Base-by-base conservation (phyloP, 2,113 vertebrate genomes). In the Argyrosomus japonicus region DNA sequence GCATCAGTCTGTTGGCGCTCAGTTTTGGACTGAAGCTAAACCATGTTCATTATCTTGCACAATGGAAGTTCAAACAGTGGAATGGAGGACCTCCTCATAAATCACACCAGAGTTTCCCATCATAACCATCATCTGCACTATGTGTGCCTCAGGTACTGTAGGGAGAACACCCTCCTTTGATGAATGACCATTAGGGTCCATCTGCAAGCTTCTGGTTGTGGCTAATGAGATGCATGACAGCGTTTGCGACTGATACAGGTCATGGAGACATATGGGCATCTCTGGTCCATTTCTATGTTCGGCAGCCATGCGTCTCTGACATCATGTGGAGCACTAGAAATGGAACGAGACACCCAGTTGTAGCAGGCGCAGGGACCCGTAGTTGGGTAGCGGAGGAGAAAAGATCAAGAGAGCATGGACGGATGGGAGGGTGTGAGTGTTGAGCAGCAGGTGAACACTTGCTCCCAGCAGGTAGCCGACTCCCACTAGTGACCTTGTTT, bases 171-270 rank as follows among this genome's bases (percentile, higher is more conserved):
- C 29, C 21, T 43, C 5, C 6, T 74, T 79, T 90, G 88, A 90
- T 90, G 80, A 88, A 91, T 81, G 79, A 86, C 62, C 68, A 36
- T 32, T 40, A 68, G 29, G 53, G 48, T 81, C 61, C 48, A 58
- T 76, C 67, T 75, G 77, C 81, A 61, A 40, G 79, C 67, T 77
- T 73, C 64, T 80, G 74, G 58, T 82, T 68, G 60, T 40, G 15
- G 79, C 78, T 94, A 94, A 95, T 92, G 85, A 91, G 90, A 91
- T 89, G 84, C 69, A 2, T 61, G 88, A 88, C 53, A 71, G 71
- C 9, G 12, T 27, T n/a, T 47, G 64, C 51, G 86, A 92, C 89
- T 80, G 87, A 93, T 92, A 63, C 82, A 75, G 93, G 91, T 82
- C 90, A 90, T 45, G 62, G 87, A 93, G 91, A 93, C 73, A 76